Evolutionary conservation across 2,888 invertebrate species (phyloP).

Genomic region (Bellardia bayeri): DNA sequence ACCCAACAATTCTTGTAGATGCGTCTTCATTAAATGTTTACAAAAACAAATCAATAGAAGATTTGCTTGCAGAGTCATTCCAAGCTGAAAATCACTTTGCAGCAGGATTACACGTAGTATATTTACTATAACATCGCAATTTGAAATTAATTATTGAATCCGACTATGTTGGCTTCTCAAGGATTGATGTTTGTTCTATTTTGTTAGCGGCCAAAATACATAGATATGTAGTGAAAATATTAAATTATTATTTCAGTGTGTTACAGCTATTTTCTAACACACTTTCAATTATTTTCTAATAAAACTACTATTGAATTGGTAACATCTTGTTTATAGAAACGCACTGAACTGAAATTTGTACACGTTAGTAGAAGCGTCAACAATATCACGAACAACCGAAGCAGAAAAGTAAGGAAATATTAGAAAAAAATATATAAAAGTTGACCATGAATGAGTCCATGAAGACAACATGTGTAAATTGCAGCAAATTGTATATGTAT

Average conservation of each 20-base stretch:
- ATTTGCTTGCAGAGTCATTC: too few species aligned
- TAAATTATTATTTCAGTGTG: constrained; percentile 16
- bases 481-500: constrained; percentile 10
- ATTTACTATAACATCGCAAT: too few species aligned
- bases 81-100: too few species aligned
- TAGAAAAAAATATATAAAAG: constrained; percentile 11
- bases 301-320: constrained; percentile 16
- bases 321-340: constrained; percentile 36
- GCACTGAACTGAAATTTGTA: constrained; percentile 7
- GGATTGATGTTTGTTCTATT: too few species aligned
- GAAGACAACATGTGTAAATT: constrained; percentile 47
- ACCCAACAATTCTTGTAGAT: too few species aligned
- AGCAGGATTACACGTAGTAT: too few species aligned
- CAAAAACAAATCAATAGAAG: too few species aligned
- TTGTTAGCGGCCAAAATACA: too few species aligned
- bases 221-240: neutral
- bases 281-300: constrained; percentile 2
- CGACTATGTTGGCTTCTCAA: too few species aligned
- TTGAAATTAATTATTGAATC: too few species aligned
- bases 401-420: constrained; percentile 6
- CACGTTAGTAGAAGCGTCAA: neutral
- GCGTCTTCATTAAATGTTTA: too few species aligned
- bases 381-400: constrained; percentile 9
- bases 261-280: neutral
- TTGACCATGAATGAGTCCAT: neutral